Evolutionary conservation across 2,888 invertebrate genomes (phyloP), one percentile per base, ranked within the genome.

Genomic region (Stenodera caucasica): DNA sequence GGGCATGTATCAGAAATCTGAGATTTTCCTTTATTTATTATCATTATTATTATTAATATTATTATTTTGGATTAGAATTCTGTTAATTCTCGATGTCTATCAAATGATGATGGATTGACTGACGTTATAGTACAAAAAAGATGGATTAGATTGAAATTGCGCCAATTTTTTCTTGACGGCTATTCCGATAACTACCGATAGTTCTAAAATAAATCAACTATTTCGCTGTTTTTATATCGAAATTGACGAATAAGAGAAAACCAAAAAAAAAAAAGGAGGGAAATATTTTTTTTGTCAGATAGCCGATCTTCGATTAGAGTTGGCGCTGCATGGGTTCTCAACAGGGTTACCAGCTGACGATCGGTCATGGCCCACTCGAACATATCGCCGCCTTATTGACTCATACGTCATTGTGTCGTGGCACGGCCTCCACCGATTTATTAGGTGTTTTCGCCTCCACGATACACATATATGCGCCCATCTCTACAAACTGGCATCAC

Each of bases 311-410:
- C 77, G 78, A 78, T 77, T 77, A 76, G 75, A 77, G 76, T 71
- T 70, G 71, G 75, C 77, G 66, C 78, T 69, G 77, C 78, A 75
- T 77, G 77, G 70, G 76, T 65, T 73, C 77, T 60, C 77, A 66
- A 75, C 75, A 71, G 77, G 71, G 77, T 75, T 68, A 75, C 77
- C 78, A 77, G 78, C 78, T 78, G 78, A 78, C 78, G 77, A 78
- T 78, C 78, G 77, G 75, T 78, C 78, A 78, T 77, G 75, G 76
- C 77, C 78, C 78, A 78, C 78, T 78, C 77, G 78, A 77, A 76
- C 74, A 73, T 73, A 40, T 63, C 70, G 74, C 75, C 75, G 72
- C 71, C 77, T 77, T 77, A 78, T 78, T 77, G 78, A 77, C 77
- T 74, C 77, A 78, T 78, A 77, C 75, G 76, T 78, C 78, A 76